Evolutionary conservation across 2,797 vertebrate genomes (phyloP), one percentile per base, ranked within the genome.

Genomic region (Astyanax mexicanus): DNA sequence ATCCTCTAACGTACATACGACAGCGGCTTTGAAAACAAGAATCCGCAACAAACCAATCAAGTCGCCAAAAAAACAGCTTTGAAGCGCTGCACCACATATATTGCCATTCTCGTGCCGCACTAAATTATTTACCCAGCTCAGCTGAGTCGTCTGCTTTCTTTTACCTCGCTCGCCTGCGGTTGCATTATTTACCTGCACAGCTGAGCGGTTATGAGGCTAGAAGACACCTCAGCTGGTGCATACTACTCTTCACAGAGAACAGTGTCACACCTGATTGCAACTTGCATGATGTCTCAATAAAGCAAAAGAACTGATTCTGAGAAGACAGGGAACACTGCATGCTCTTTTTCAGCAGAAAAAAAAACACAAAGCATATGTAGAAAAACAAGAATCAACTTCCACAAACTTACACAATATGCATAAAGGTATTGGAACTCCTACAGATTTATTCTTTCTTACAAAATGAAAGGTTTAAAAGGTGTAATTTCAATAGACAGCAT

Each of bases 81-180:
- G 70, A 86, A 84, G 72, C 45, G 51, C 67, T 58, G 66, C 37
- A 29, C 58, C 40, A 49, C 72, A 67, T 73, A 71, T 58, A 68
- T 32, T 44, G 35, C 60, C 44, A 47, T 66, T 62, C 61, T 19
- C 61, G 67, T 69, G n/a, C 74, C 42, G 49, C 51, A 66, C 52
- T 60, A 67, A 57, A 67, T 86, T 77, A 81, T 87, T 86, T 62
- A 65, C 77, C 72, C 65, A 73, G 79, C 71, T 79, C 72, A 69
- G 70, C 45, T 68, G 69, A 75, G 66, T 68, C 42, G 45, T 54
- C 5, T 19, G 57, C 66, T 27, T 23, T 12, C 6, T 44, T 47
- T 71, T 21, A 25, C 69, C 23, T 19, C 15, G 37, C 40, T 78
- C 27, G 49, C 42, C 54, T 58, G 35, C 44, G 40, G 45, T 57